Base-by-base conservation (phyloP, 1,140 invertebrate genomes). In the Phenacoccus solenopsis region DNA sequence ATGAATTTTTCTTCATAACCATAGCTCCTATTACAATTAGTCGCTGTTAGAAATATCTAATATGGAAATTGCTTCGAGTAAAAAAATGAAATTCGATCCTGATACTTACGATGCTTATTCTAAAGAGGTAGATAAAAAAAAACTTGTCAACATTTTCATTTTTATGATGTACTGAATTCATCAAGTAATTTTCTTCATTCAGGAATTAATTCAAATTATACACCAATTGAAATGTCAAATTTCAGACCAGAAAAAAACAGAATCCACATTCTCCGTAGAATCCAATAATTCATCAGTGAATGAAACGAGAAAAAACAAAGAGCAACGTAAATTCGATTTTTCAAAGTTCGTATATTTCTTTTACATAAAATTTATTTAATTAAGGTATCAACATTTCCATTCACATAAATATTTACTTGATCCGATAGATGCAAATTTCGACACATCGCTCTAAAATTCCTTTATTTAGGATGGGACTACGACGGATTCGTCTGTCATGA, bases 391-490 rank as follows among this genome's bases (percentile, higher is more conserved):
- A n/a, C n/a, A n/a, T n/a, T n/a, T n/a, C n/a, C n/a, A n/a, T n/a
- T n/a, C n/a, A n/a, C n/a, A n/a, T 59, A 28, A 27, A 16, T 27
- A 28, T 68, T 30, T 69, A 38, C 21, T 9, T n/a, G n/a, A 82
- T 80, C 20, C 38, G n/a, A n/a, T n/a, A 87, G 86, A 76, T 86
- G 76, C 80, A 82, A 85, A 59, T 87, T 84, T 70, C 81, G 94
- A 28, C 90, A 94, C 77, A 86, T 98, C 49, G 81, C 96, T 0
- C 79, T 98, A 1, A 91, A 91, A 75, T 82, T 98, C 0, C 83
- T 88, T 16, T 99, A 99, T 77, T 84, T 97, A 67, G 96, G 97
- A 0, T 97, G 94, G 93, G 86, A 96, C 77, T 97, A 96, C 78
- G 85, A 93, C 72, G 96, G 96, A 0, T 90, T 90, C 77, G 90